Base-by-base conservation (phyloP, 2,113 vertebrate species). In the Hippoglossus stenolepis region DNA sequence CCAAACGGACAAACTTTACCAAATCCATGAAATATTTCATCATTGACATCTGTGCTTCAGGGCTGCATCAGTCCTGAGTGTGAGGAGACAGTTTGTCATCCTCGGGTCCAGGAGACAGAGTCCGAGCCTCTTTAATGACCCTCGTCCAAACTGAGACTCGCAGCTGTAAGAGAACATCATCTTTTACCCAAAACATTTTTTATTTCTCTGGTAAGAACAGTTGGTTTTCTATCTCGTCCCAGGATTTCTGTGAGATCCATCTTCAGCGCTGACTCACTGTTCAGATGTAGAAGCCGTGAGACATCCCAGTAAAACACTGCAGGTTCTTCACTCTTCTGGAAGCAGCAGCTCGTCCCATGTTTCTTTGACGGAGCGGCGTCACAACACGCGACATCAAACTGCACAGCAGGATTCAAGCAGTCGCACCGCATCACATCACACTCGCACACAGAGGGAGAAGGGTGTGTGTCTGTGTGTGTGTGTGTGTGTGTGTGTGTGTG, bases 331-430 rank as follows among this genome's bases (percentile, higher is more conserved):
- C 40, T 73, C 18, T 26, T 66, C 18, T 24, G 49, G 24, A 59
- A 82, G 43, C 72, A 51, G 76, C 11, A 65, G 21, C 10, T 20
- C 51, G 71, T 54, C 73, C 54, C 75, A 62, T 54, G 15, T n/a
- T 53, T 31, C 65, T 66, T 60, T 49, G 35, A 21, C 15, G 75
- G 59, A 64, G 74, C 62, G 75, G 18, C 24, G 49, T 57, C 45
- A 66, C 73, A 35, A 68, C 77, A 65, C 67, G 21, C 56, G 38
- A 45, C 67, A 65, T 82, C 58, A 56, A 2, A 9, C 47, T 59
- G 75, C 68, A 70, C 68, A 76, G 68, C 9, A 21, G 67, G 65
- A 49, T 57, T 82, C 65, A 75, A 67, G 68, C 82, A 77, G 79
- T 79, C 79, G 67, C 74, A 84, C 70, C 18, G 65, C 77, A 81